These are phyloP conservation scores for Gallinago paraguaiae DNA, from an alignment of 2,113 vertebrate species.

Conservation along the genomic window DNA sequence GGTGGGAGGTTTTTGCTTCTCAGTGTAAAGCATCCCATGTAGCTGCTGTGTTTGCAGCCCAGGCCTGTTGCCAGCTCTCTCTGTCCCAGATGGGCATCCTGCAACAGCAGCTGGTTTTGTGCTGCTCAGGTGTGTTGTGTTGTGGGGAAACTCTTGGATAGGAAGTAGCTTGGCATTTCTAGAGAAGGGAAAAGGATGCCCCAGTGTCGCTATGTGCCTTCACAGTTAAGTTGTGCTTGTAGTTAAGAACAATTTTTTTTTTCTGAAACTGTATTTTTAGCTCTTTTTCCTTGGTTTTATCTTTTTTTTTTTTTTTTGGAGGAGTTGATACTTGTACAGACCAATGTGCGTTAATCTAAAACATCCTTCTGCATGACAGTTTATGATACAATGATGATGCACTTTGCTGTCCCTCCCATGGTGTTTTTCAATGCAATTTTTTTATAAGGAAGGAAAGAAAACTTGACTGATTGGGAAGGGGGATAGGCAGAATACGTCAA, in stretches of 20 bases:
- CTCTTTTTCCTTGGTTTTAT: background rate
- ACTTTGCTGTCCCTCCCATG: background rate
- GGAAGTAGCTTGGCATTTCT: background rate
- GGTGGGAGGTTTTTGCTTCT: background rate
- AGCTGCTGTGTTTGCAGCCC: background rate
- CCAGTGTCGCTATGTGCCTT: background rate
- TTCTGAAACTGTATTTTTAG: background rate
- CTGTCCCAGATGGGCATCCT: background rate
- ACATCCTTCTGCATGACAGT: background rate
- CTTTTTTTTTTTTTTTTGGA: background rate
- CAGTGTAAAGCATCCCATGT: background rate
- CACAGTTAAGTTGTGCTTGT: background rate
- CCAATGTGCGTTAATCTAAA: background rate
- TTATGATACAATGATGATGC: background rate
- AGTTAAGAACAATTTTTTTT: background rate
- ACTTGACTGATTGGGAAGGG: background rate
- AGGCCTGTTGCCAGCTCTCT: background rate
- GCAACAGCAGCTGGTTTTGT: background rate
- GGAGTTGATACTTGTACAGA: background rate
- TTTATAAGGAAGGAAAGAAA: background rate
- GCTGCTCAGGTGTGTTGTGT: background rate
- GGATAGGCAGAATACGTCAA: background rate
- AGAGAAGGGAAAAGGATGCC: background rate
- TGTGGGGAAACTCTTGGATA: background rate
- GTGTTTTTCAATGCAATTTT: background rate